phyloP scores from a whole-genome alignment of 2,797 vertebrate species.

The Sylvia borin region DNA sequence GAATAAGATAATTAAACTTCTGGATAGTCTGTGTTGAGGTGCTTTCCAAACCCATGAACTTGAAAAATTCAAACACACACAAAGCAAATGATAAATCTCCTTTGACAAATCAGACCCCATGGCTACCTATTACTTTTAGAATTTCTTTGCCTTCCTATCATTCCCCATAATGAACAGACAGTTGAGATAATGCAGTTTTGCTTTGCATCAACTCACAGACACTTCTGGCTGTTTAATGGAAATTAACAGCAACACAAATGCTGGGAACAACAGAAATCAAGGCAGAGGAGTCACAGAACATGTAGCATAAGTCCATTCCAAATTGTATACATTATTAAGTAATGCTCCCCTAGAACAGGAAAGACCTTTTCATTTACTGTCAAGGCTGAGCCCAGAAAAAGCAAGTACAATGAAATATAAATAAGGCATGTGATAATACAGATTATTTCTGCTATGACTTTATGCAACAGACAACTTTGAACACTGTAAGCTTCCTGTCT shows the following conservation, averaged over 20 bases:
- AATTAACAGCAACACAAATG: not conserved
- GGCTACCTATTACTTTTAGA: not conserved
- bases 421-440: not conserved
- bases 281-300: not conserved
- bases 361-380: not conserved
- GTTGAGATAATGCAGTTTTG: not conserved
- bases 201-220: not conserved
- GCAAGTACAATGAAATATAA: not conserved
- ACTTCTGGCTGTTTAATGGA: not conserved
- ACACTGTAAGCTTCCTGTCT: not conserved
- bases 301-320: not conserved
- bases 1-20: slow-evolving; percentile 50
- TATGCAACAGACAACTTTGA: not conserved
- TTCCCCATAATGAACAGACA: not conserved
- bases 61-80: slow-evolving; percentile 11
- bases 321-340: not conserved
- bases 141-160: not conserved
- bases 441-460: not conserved
- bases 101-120: not conserved
- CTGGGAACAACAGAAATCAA: not conserved
- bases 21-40: not conserved
- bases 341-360: not conserved
- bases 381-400: not conserved
- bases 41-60: slow-evolving; percentile 9
- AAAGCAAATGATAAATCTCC: not conserved